Evolutionary conservation across 2,888 invertebrate genomes (phyloP).

Genomic region (Drosophila eohydei): DNA sequence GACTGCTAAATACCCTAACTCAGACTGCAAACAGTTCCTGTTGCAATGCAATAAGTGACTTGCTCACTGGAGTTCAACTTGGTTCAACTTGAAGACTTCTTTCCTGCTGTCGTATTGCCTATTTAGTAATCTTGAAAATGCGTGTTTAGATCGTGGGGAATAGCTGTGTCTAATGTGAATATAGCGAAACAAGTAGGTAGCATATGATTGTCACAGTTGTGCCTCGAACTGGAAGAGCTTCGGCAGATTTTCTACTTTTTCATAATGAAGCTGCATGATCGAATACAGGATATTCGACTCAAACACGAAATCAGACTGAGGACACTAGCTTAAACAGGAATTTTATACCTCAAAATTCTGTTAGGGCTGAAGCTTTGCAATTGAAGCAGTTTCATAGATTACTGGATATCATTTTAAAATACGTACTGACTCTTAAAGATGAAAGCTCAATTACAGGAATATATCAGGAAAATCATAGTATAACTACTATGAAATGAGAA

Average conservation of each 20-base stretch:
- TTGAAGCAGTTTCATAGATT: no score
- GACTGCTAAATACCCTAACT: conserved; percentile 39
- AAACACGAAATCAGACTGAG: no score
- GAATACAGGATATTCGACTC: not conserved
- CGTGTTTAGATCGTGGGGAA: not conserved
- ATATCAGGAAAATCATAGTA: no score
- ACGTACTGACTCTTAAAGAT: no score
- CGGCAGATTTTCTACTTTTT: not conserved
- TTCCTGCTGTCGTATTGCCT: not conserved
- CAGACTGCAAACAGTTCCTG: not conserved
- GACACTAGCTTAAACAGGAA: no score
- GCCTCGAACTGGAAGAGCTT: not conserved
- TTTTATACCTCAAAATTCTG: no score
- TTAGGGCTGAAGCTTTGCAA: no score
- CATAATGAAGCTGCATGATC: not conserved
- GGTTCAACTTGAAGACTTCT: no score
- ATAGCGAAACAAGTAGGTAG: not conserved
- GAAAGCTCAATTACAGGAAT: no score
- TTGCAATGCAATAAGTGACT: not conserved
- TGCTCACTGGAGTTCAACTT: no score
- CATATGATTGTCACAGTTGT: not conserved
- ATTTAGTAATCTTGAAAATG: not conserved
- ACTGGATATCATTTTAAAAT: no score
- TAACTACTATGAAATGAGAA: no score
- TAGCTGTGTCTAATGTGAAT: not conserved